Conservation (phyloP, 2,113 vertebrate genomes). For the Melanotaenia duboulayi region DNA sequence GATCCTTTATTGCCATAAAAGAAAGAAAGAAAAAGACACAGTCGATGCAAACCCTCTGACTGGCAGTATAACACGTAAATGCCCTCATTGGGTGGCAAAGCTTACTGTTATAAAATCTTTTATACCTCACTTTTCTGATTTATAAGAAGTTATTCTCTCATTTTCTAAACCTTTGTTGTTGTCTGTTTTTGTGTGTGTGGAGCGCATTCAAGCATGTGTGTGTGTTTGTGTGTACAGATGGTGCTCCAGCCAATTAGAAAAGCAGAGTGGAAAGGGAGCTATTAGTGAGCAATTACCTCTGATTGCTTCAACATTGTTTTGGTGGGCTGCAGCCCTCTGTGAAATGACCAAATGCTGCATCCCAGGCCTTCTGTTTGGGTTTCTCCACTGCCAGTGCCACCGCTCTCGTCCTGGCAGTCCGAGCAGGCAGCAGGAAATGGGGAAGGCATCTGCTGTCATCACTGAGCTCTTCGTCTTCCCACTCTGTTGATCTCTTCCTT, state of each 20-base stretch:
- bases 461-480: background rate
- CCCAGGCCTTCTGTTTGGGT: conserved; percentile 22
- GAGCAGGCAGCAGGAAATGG: background rate
- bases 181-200: conserved; percentile 26
- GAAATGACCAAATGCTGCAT: conserved; percentile 78
- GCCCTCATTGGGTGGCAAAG: background rate
- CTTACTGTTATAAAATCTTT: conserved; percentile 10
- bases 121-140: conserved; percentile 12
- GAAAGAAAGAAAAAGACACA: conserved; percentile 31
- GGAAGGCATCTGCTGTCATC: conserved; percentile 18
- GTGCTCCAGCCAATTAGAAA: conserved; percentile 76
- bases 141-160: background rate
- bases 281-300: conserved; percentile 78
- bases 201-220: conserved; percentile 27
- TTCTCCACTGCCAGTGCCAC: background rate
- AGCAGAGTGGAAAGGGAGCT: conserved; percentile 73
- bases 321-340: conserved; percentile 71
- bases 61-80: conserved; percentile 9
- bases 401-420: conserved; percentile 3
- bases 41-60: conserved; percentile 47
- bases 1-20: conserved; percentile 36
- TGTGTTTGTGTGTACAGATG: conserved; percentile 61
- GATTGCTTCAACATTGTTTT: conserved; percentile 83
- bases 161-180: conserved; percentile 11
- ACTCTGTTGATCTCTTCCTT: conserved; percentile 26